Conservation (phyloP, 2,797 vertebrate genomes). For the Leucoraja ocellata region DNA sequence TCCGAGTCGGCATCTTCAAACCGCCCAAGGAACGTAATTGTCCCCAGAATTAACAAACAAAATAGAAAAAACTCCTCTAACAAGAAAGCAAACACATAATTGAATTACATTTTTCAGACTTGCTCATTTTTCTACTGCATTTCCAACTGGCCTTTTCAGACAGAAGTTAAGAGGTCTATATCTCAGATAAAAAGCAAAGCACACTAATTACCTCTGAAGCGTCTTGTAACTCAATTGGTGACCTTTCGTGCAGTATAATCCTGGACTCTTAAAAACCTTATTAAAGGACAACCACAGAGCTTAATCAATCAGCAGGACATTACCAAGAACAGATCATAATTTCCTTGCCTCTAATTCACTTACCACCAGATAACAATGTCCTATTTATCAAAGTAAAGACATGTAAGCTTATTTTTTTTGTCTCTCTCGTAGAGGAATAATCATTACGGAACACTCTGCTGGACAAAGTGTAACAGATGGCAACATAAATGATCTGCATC, state of each 20-base stretch:
- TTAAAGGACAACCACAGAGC: slow-evolving; percentile 25
- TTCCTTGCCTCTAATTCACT: slow-evolving; percentile 15
- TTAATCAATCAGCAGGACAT: slow-evolving; percentile 32
- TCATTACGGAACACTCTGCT: slow-evolving; percentile 9
- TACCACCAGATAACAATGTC: slow-evolving; percentile 31
- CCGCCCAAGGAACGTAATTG: slow-evolving; percentile 2
- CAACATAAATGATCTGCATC: slow-evolving; percentile 29
- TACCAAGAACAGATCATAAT: slow-evolving; percentile 29
- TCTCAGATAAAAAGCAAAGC: slow-evolving; percentile 34
- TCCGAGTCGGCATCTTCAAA: background rate
- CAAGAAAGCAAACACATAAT: slow-evolving; percentile 32
- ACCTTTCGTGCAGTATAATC: slow-evolving; percentile 26
- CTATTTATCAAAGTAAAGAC: slow-evolving; percentile 35
- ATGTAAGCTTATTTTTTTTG: slow-evolving; percentile 25
- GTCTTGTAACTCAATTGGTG: slow-evolving; percentile 12
- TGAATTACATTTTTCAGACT: slow-evolving; percentile 16
- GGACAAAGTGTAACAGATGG: slow-evolving; percentile 34
- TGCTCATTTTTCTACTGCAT: slow-evolving; percentile 3
- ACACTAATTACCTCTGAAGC: slow-evolving; percentile 34
- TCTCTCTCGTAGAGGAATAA: slow-evolving; percentile 15
- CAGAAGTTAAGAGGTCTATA: slow-evolving; percentile 22
- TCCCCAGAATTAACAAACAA: slow-evolving; percentile 5
- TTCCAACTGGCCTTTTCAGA: background rate
- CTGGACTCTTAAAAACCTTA: slow-evolving; percentile 33
- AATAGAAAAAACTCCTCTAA: slow-evolving; percentile 27